Evolutionary conservation across 2,113 vertebrate genomes (phyloP).

Genomic region (Rhineura floridana): DNA sequence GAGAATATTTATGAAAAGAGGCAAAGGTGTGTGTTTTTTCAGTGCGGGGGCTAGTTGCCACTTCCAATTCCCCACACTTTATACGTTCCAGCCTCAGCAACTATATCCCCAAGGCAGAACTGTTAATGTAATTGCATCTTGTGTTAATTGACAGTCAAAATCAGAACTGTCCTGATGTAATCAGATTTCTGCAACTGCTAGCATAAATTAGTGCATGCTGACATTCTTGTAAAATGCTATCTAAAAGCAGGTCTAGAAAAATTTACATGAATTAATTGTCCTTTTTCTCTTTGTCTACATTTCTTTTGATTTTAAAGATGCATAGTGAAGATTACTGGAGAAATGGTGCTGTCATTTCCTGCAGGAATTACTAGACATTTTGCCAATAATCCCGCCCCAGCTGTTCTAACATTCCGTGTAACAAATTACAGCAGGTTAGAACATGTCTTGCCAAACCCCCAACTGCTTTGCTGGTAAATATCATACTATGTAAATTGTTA

Average conservation of each 20-base stretch:
- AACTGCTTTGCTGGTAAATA: slow-evolving; percentile 96
- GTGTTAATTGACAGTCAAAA: background rate
- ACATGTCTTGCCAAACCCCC: slow-evolving; percentile 96
- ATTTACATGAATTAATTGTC: background rate
- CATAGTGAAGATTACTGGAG: slow-evolving; percentile 95
- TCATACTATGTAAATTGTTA: slow-evolving; percentile 41
- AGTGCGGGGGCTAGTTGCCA: background rate
- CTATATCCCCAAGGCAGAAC: background rate
- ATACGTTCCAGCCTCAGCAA: background rate
- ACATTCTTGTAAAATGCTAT: too few relatives aligned
- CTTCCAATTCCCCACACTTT: background rate
- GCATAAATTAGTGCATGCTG: background rate
- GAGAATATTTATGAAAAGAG: too few relatives aligned
- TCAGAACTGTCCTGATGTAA: background rate
- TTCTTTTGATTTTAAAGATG: slow-evolving; percentile 77
- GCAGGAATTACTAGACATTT: slow-evolving; percentile 97
- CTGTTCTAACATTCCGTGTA: slow-evolving; percentile 91
- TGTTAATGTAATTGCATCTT: background rate
- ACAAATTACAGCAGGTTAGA: slow-evolving; percentile 92
- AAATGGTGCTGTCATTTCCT: slow-evolving; percentile 97
- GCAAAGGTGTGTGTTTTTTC: too few relatives aligned
- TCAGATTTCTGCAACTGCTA: background rate
- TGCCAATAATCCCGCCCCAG: slow-evolving; percentile 89
- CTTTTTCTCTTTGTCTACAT: background rate
- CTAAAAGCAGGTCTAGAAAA: background rate